Evolutionary conservation across 1,140 invertebrate genomes (phyloP).

Genomic region (Sitobion miscanthi): DNA sequence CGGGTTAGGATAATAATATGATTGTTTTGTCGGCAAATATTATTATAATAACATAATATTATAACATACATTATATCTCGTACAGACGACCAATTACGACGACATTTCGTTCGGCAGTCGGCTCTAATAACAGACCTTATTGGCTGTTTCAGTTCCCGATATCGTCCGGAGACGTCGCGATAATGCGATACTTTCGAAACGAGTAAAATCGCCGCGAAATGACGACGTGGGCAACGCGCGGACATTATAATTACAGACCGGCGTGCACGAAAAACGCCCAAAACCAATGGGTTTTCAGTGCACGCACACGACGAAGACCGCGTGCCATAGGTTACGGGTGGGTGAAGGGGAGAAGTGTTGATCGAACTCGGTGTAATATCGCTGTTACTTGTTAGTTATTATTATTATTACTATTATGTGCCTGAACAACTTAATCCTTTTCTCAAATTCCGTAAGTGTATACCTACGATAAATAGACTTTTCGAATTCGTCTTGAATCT

Average conservation of each 20-base stretch:
- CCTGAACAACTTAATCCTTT: background rate
- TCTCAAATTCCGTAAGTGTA: background rate
- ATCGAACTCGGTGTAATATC: constrained; percentile 2
- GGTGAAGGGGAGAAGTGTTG: background rate
- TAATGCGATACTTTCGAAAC: constrained; percentile 15
- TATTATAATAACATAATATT: background rate
- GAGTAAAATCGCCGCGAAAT: background rate
- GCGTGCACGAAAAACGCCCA: background rate
- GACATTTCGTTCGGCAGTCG: background rate
- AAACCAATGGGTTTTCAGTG: constrained; percentile 15
- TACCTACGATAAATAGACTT: background rate
- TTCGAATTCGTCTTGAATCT: background rate
- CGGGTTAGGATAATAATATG: background rate
- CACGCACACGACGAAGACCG: background rate
- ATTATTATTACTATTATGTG: background rate
- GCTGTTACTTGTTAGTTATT: background rate
- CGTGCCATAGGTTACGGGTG: background rate
- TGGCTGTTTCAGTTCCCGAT: background rate
- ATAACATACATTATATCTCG: background rate
- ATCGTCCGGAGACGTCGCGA: background rate
- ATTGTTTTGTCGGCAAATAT: background rate
- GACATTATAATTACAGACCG: constrained; percentile 5
- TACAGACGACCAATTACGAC: constrained; percentile 7
- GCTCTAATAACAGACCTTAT: constrained; percentile 4
- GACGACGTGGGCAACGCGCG: background rate